Evolutionary conservation across 2,797 vertebrate species (phyloP).

Genomic region (Streptopelia turtur): DNA sequence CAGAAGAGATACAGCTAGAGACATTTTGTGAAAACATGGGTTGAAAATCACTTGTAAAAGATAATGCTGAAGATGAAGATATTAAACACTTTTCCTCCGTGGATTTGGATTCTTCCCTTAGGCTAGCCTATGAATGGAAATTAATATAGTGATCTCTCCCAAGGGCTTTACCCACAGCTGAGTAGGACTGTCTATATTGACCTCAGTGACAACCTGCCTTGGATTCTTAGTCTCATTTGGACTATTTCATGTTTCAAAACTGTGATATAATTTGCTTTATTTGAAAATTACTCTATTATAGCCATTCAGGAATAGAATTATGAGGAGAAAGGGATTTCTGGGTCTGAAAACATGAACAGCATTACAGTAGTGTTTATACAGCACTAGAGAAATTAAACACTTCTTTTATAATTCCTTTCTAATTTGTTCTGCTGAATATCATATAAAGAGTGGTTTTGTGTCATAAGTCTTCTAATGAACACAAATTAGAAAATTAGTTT

Average conservation of each 20-base stretch:
- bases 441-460: background rate
- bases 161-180: background rate
- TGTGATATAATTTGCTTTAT: background rate
- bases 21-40: background rate
- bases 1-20: background rate
- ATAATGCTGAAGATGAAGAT: background rate
- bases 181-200: background rate
- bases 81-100: background rate
- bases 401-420: background rate
- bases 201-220: background rate
- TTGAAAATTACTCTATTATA: background rate
- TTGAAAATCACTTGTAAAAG: background rate
- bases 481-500: background rate
- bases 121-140: background rate
- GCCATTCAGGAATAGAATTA: background rate
- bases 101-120: background rate
- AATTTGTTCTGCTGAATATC: background rate
- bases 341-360: background rate
- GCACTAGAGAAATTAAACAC: background rate
- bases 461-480: constrained; percentile 2
- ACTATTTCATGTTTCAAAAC: background rate
- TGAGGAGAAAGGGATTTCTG: background rate
- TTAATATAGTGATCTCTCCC: background rate
- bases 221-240: background rate
- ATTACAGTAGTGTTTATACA: background rate